Percentiles rank a stretch among this genome's conserved stretches.
Evolutionary conservation across 64 coral and sea anemone species (phyloP).

Genomic region (Stylophora pistillata): DNA sequence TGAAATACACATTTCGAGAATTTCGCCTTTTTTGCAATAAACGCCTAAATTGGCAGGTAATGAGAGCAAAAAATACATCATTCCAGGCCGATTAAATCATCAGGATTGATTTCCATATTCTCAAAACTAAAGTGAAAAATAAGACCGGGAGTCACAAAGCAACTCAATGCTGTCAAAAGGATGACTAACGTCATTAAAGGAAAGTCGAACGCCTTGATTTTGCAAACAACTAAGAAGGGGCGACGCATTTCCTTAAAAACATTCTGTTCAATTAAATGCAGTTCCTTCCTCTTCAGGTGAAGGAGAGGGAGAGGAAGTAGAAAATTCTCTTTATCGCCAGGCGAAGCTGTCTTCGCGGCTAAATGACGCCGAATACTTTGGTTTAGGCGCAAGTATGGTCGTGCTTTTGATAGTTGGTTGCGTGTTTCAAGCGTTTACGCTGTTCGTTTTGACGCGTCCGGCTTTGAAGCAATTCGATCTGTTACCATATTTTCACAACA

Average conservation of each 20-base stretch:
- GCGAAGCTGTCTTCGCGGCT: not conserved
- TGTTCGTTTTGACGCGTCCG: conserved; percentile 3
- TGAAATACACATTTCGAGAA: not conserved
- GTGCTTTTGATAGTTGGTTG: not conserved
- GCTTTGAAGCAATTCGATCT: conserved; percentile 10
- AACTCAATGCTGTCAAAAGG: not conserved
- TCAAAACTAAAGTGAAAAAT: too few species aligned
- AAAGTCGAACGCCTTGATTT: not conserved
- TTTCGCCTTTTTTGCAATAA: not conserved
- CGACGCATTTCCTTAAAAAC: not conserved
- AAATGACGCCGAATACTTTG: not conserved
- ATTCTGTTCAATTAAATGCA: too few species aligned
- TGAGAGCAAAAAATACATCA: not conserved
- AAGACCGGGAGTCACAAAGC: not conserved
- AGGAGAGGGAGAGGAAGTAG: not conserved
- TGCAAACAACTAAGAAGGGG: not conserved
- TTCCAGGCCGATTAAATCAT: not conserved
- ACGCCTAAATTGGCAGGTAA: not conserved
- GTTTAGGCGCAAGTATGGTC: not conserved
- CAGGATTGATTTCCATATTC: too few species aligned
- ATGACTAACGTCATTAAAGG: not conserved
- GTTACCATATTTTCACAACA: conserved; percentile 6
- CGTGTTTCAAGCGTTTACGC: not conserved
- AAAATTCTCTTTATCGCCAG: too few species aligned
- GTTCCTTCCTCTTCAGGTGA: not conserved